A percentile compares a stretch with the other conserved stretches of the same genome.
phyloP scores from a whole-genome alignment of 2,888 invertebrate species.

The Tiliacea aurago region DNA sequence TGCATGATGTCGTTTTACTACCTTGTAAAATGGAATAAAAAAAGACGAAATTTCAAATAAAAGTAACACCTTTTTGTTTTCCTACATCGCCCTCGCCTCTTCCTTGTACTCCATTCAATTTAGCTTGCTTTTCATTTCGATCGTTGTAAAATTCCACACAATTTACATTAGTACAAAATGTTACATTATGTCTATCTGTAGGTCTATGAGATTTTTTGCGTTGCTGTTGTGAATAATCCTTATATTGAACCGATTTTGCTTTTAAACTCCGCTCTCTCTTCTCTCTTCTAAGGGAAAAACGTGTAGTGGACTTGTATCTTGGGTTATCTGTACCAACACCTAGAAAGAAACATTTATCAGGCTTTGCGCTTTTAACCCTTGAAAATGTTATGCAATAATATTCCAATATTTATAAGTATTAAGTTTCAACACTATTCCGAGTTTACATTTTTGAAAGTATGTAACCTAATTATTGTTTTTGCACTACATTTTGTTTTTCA shows the following conservation, averaged over 20 bases:
- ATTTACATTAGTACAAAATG: constrained; percentile 39
- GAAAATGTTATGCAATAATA: neutral
- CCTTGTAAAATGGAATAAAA: neutral
- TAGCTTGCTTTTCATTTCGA: neutral
- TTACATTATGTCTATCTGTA: constrained; percentile 33
- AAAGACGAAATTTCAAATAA: neutral
- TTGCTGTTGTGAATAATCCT: constrained; percentile 11
- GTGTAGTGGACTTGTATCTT: constrained; percentile 26
- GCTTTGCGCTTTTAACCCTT: neutral
- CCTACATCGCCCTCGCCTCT: constrained; percentile 34
- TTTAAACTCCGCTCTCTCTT: neutral
- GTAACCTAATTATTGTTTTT: neutral
- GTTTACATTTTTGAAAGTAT: neutral
- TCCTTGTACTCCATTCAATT: neutral
- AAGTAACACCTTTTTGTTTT: constrained; percentile 24
- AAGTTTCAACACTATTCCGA: neutral
- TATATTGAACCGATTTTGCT: constrained; percentile 23
- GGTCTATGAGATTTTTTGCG: constrained; percentile 19
- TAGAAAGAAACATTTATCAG: neutral
- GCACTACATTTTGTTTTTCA: neutral
- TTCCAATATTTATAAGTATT: neutral
- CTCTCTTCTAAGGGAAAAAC: neutral
- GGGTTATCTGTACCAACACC: neutral
- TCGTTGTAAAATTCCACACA: constrained; percentile 30
- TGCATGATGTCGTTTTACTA: neutral